Base-by-base conservation (phyloP, 2,888 invertebrate species). In the Tenthredo distinguenda region DNA sequence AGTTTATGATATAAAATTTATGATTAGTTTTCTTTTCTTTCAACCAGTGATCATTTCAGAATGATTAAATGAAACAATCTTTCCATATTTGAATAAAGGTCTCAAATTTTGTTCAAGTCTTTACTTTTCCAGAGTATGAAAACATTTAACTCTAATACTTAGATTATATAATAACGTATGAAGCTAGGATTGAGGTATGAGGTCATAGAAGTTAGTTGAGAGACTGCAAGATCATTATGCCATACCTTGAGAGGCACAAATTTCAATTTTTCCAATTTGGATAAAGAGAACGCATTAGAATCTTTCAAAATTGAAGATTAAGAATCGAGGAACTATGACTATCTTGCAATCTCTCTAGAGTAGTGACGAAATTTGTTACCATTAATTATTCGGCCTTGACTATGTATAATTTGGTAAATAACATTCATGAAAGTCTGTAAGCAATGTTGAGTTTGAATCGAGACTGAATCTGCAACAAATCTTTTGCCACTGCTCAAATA, bases 401-500 rank as follows among this genome's bases (percentile, higher is more conserved):
- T 62, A 37, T 74, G 47, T 37, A 55, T 2, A 26, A 58, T 43
- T 47, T 21, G 18, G 3, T 21, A 12, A 43, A 47, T 26, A 18
- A 47, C n/a, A 2, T 43, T 76, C 1, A 26, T 9, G 21, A 40
- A 43, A 50, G 15, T 12, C 76, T 10, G 21, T 9, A 10, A 76
- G 47, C 47, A 47, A 21, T 2, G 18, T 68, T 31, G 34, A 81
- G 18, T 9, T 31, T 6, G 15, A 81, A 18, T n/a, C 12, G 18
- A 81, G 40, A 37, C 26, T 26, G 62, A 58, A n/a, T 40, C n/a
- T 15, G 26, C 18, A 50, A 68, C 12, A 47, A 43, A 50, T 34
- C 5, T 50, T 34, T 68, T 47, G 65, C 68, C 83, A 71, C 68
- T 68, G 34, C 83, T 83, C 47, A 47, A 71, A 68, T 83, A 83